Conservation (phyloP, 1,140 invertebrate genomes). For the Phymorhynchus buccinoides region DNA sequence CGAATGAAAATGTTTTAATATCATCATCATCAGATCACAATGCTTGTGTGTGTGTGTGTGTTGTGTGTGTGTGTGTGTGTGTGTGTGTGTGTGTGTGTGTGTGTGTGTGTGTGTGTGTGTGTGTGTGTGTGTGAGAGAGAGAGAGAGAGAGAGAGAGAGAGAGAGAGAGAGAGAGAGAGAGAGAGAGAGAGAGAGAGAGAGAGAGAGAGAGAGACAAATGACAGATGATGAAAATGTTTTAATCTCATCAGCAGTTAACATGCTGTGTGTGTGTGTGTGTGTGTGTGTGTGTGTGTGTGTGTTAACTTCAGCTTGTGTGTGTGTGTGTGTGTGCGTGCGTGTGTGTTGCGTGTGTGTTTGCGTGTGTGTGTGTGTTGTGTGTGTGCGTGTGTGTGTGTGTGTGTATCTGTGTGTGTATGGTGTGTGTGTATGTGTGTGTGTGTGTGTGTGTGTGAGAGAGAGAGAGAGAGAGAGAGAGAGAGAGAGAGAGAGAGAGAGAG, state of each 20-base stretch:
- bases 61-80: too few species aligned
- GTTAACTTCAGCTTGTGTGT: too few species aligned
- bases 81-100: too few species aligned
- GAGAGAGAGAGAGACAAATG: too few species aligned
- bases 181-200: not conserved
- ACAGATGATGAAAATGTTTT: too few species aligned
- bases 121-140: too few species aligned
- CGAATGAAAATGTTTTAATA: too few species aligned
- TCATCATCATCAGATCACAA: too few species aligned
- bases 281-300: conserved; percentile 1
- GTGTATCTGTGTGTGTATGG: not conserved
- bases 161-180: conserved; percentile 19
- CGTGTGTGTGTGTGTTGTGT: not conserved
- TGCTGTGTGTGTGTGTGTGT: not conserved
- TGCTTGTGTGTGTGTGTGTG: too few species aligned
- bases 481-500: not conserved
- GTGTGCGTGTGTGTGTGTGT: not conserved
- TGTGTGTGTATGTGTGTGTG: not conserved
- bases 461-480: not conserved
- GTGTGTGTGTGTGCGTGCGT: not conserved
- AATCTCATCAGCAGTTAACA: too few species aligned
- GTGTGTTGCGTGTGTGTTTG: conserved; percentile 1
- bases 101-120: too few species aligned
- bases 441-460: conserved; percentile 27
- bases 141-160: conserved; percentile 4